Conservation (phyloP, 2,888 invertebrate species). For the Octodonta nipae region DNA sequence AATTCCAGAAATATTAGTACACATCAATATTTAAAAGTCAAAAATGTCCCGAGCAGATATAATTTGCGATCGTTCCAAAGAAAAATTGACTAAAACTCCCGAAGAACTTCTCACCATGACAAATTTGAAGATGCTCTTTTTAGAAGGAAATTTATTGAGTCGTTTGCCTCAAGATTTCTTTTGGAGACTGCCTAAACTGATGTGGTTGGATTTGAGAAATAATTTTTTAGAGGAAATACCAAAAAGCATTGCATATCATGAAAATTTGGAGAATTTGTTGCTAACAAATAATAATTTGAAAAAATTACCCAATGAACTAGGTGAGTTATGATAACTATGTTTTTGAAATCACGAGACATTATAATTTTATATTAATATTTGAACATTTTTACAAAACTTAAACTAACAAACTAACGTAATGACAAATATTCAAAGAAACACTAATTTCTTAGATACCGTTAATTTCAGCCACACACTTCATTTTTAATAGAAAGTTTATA, state of each 20-base stretch:
- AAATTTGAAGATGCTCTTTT: slow-evolving; percentile 39
- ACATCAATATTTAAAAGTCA: too few species aligned
- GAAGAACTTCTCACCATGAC: slow-evolving; percentile 24
- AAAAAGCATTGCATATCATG: slow-evolving; percentile 42
- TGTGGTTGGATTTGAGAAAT: slow-evolving; percentile 52
- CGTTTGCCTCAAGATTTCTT: slow-evolving; percentile 47
- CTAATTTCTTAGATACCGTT: too few species aligned
- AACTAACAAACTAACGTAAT: too few species aligned
- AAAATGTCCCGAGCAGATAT: slow-evolving; percentile 25
- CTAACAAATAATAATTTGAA: slow-evolving; percentile 49
- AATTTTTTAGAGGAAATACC: slow-evolving; percentile 46
- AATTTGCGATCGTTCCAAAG: slow-evolving; percentile 30
- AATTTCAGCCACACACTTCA: too few species aligned
- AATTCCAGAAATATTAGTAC: too few species aligned
- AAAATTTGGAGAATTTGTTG: slow-evolving; percentile 46
- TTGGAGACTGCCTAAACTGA: slow-evolving; percentile 39
- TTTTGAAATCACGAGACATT: too few species aligned
- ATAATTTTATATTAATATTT: too few species aligned
- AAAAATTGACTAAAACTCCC: slow-evolving; percentile 27
- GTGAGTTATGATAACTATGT: slow-evolving; percentile 31
- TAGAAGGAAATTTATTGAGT: slow-evolving; percentile 43
- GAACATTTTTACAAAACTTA: too few species aligned
- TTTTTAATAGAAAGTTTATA: too few species aligned
- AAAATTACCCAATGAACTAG: slow-evolving; percentile 47
- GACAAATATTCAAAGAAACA: too few species aligned